phyloP scores from a whole-genome alignment of 2,113 vertebrate species.

The Bufo bufo region DNA sequence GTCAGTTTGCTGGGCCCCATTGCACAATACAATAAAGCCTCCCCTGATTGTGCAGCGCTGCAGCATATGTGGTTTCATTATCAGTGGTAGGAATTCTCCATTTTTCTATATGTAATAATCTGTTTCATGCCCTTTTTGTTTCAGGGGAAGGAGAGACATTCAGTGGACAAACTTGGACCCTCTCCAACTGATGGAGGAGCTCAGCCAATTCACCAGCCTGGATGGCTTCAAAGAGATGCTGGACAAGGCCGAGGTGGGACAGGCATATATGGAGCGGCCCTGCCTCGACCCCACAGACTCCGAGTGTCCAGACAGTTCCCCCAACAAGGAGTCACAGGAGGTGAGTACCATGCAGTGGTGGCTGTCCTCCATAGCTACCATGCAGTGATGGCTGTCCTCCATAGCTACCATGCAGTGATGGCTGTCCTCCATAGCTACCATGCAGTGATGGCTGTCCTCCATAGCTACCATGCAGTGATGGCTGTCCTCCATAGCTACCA shows the following conservation, averaged over 20 bases:
- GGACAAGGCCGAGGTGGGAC: conserved; percentile 96
- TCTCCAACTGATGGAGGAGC: conserved; percentile 90
- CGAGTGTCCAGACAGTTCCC: conserved; percentile 89
- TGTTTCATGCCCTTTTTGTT: neutral
- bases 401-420: neutral
- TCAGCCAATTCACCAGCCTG: conserved; percentile 91
- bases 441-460: neutral
- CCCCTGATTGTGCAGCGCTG: neutral
- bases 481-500: neutral
- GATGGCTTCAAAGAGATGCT: conserved; percentile 96
- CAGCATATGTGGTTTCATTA: neutral
- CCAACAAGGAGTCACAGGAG: conserved; percentile 83
- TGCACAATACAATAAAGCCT: neutral
- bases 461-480: neutral
- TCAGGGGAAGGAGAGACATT: conserved; percentile 91
- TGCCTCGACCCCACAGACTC: conserved; percentile 87
- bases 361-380: neutral
- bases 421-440: neutral
- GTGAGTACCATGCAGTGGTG: conserved; percentile 57
- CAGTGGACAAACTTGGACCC: conserved; percentile 98
- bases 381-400: neutral
- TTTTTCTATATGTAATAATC: neutral
- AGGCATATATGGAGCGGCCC: conserved; percentile 94
- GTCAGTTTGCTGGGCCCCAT: neutral
- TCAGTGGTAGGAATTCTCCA: too few relatives aligned